These are phyloP conservation scores for Perognathus longimembris DNA, from an alignment of 2,113 vertebrate genomes.

Conservation along the genomic window DNA sequence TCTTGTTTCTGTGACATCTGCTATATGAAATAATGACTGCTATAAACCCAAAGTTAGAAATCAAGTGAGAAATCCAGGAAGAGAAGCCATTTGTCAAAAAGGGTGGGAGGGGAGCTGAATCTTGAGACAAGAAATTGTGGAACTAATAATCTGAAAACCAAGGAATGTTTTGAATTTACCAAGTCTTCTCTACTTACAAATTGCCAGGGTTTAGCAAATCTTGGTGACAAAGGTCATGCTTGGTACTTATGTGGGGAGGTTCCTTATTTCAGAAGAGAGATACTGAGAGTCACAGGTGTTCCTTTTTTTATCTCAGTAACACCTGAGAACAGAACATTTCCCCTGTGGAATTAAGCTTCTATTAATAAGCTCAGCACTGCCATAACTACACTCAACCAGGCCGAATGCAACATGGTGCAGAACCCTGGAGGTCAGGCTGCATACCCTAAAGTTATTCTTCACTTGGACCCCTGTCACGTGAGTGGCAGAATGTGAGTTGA, in stretches of 20 bases:
- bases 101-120: no score
- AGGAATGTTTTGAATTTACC: slow-evolving; percentile 83
- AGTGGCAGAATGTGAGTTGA: no score
- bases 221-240: slow-evolving; percentile 43
- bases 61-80: slow-evolving; percentile 59
- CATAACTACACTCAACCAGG: no score
- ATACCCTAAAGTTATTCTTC: no score
- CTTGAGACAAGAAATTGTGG: slow-evolving; percentile 43
- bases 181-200: slow-evolving; percentile 74
- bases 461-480: no score
- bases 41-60: slow-evolving; percentile 67
- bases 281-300: not conserved
- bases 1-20: slow-evolving; percentile 68
- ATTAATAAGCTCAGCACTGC: no score
- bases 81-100: not conserved
- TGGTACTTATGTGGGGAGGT: slow-evolving; percentile 5
- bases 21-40: slow-evolving; percentile 69
- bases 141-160: slow-evolving; percentile 79
- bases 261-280: slow-evolving; percentile 43
- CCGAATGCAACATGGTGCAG: no score
- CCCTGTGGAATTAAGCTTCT: no score
- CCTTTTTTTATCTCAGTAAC: not conserved
- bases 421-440: no score
- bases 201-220: slow-evolving; percentile 68
- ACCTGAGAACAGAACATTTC: no score